phyloP scores from a whole-genome alignment of 2,113 vertebrate species.

The Limnothrissa miodon region DNA sequence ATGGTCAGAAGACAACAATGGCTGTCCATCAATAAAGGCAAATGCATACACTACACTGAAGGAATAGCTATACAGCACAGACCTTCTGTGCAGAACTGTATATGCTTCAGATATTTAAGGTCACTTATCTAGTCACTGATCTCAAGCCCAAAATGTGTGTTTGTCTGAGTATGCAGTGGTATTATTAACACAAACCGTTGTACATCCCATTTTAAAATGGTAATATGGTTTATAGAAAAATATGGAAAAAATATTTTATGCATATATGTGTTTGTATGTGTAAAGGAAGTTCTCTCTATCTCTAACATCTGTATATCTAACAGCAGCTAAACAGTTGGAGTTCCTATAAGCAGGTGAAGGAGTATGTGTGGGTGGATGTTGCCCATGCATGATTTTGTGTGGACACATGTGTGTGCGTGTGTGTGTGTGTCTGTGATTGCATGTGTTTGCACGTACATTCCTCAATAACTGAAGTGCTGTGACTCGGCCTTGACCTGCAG shows the following conservation, averaged over 20 bases:
- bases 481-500: neutral
- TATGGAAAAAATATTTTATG: too few species aligned
- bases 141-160: neutral
- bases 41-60: neutral
- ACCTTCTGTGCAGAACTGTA: too few species aligned
- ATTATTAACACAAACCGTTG: too few species aligned
- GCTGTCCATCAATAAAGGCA: neutral
- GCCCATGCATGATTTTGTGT: neutral
- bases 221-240: too few species aligned
- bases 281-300: too few species aligned
- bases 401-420: conserved; percentile 2
- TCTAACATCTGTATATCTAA: neutral
- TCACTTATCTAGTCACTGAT: neutral
- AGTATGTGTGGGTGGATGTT: neutral
- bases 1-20: neutral
- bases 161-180: too few species aligned
- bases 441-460: neutral
- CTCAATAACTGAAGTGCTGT: neutral
- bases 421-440: neutral
- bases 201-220: too few species aligned
- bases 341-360: neutral
- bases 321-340: too few species aligned
- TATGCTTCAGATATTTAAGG: too few species aligned
- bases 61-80: neutral
- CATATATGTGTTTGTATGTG: neutral